phyloP scores from a whole-genome alignment of 2,888 invertebrate genomes.

The Ganaspis brasiliensis region DNA sequence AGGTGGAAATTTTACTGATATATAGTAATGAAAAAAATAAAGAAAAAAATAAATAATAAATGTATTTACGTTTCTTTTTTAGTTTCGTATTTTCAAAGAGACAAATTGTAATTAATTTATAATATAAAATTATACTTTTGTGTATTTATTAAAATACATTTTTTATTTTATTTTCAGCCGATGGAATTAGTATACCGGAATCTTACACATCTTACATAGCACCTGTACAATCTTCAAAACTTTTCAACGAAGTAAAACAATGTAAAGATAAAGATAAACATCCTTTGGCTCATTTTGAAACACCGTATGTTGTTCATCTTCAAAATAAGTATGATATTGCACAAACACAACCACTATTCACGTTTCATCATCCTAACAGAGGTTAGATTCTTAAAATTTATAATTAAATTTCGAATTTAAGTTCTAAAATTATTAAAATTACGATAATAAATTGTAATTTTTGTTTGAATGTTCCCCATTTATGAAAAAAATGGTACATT shows the following conservation, averaged over 20 bases:
- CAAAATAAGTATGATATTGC: conserved; percentile 92
- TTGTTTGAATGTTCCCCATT: no score
- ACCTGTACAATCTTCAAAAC: conserved; percentile 94
- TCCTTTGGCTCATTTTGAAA: conserved; percentile 85
- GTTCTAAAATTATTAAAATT: no score
- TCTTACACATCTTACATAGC: conserved; percentile 95
- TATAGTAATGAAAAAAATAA: no score
- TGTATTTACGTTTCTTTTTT: no score
- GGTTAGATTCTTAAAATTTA: conserved; percentile 75
- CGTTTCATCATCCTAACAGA: conserved; percentile 94
- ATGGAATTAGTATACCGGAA: conserved; percentile 95
- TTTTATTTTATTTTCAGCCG: conserved; percentile 80
- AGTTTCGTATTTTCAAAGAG: no score
- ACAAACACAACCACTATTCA: conserved; percentile 89
- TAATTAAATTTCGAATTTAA: not conserved
- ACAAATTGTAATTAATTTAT: no score
- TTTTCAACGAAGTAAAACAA: conserved; percentile 89
- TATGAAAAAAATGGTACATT: no score
- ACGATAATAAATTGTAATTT: no score
- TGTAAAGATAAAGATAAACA: conserved; percentile 82
- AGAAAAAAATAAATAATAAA: no score
- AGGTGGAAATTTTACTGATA: no score
- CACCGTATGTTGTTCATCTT: conserved; percentile 95
- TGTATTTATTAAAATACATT: no score
- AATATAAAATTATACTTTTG: no score